These are phyloP conservation scores for Pelusios castaneus DNA, from an alignment of 2,113 vertebrate species.

Conservation along the genomic window DNA sequence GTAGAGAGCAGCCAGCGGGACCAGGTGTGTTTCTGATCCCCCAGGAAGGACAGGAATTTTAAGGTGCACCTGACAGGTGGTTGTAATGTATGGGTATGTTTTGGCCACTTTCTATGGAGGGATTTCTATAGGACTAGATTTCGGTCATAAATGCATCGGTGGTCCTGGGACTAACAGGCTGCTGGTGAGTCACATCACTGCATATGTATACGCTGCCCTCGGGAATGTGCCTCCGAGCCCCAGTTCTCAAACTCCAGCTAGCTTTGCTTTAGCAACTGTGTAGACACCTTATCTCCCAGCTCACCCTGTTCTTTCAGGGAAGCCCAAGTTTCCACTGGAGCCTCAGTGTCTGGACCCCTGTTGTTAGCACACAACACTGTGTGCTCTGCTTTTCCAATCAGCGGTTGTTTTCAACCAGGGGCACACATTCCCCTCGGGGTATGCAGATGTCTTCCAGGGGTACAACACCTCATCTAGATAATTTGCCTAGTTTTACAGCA, in stretches of 20 bases:
- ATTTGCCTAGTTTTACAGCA: too few species aligned
- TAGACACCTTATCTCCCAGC: not conserved
- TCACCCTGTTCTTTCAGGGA: fast-evolving
- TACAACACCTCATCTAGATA: too few species aligned
- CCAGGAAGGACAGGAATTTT: not conserved
- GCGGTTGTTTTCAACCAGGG: not conserved
- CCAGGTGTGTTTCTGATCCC: not conserved
- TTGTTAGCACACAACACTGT: not conserved
- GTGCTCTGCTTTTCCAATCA: not conserved
- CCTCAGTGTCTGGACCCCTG: not conserved
- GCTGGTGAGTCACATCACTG: not conserved
- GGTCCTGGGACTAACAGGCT: not conserved
- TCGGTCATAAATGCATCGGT: not conserved
- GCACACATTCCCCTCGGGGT: too few species aligned
- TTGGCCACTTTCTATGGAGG: not conserved
- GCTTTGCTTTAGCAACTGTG: too few species aligned
- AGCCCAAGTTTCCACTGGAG: not conserved
- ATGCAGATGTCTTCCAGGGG: too few species aligned
- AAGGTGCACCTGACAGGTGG: not conserved
- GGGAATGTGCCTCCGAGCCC: not conserved
- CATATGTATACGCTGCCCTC: not conserved
- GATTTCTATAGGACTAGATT: not conserved
- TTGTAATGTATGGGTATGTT: not conserved
- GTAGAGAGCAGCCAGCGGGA: not conserved
- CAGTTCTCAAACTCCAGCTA: too few species aligned